Base-by-base conservation (phyloP, 2,888 invertebrate species). In the Drosophila percnosoma region DNA sequence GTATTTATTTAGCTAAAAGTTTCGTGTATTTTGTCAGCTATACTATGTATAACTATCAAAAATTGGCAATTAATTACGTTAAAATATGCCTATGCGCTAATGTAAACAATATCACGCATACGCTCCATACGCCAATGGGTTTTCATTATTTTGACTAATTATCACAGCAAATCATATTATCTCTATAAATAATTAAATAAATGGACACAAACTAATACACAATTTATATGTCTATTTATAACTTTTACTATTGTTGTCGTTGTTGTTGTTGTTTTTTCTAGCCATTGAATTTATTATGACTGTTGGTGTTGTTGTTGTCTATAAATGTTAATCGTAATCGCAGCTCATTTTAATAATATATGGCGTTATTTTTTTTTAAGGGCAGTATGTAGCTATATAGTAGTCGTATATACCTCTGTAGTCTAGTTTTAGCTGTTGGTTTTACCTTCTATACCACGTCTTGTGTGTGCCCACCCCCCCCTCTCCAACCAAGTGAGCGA, bases 281-380 rank as follows among this genome's bases (percentile, higher is more conserved):
- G 71, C 40, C 38, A n/a, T 29, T 66, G 45, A 36, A 61, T 60
- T 51, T 61, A 57, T 59, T 38, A 55, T 68, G 45, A 63, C 36
- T 77, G 53, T 70, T 60, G 58, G 48, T 68, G 60, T 63, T 59
- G 52, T 60, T 59, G 52, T 63, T 68, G 57, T 52, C 54, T 38
- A 21, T 73, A 40, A 64, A 64, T 68, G 27, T 58, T 71, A 71
- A 52, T 59, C 57, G n/a, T 65, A 76, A 70, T 61, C 53, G n/a
- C 40, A 61, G 64, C 42, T 73, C 36, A 54, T 73, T 58, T 72
- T 58, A 57, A 54, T 60, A 54, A 60, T 70, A 61, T 40, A 6
- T 68, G 24, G 51, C 45, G 42, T 49, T 21, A 33, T 29, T 49
- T 70, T 55, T 69, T 6, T 33, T 21, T 38, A 34, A 18, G 69